Base-by-base conservation (phyloP, 2,797 vertebrate species). In the Sternotherus odoratus region DNA sequence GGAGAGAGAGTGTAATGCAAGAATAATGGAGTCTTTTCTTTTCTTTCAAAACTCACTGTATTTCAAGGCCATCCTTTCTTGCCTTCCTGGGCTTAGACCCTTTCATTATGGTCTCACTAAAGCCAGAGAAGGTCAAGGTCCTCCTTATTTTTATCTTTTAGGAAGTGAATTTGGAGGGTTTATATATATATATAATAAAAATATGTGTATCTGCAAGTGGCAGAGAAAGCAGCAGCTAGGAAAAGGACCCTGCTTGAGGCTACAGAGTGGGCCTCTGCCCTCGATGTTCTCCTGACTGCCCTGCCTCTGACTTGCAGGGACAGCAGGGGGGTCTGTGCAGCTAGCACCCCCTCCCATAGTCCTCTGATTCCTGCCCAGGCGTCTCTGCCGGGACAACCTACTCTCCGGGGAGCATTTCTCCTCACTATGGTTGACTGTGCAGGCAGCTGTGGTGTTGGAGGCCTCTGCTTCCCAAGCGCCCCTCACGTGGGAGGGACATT, bases 1-100 rank as follows among this genome's bases (percentile, higher is more conserved):
- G 96, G 95, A 88, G 79, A 80, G 82, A 95, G 78, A 79, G 87
- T 93, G 94, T 94, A 96, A 97, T 96, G 93, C 88, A 90, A 92
- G 94, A 96, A 97, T 97, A 97, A 97, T 95, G 97, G 96, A 96
- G 95, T 94, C 94, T 97, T 95, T 94, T 83, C 83, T 95, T 86
- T 19, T 93, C 92, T 95, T 92, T 92, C 54, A 82, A 97, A 97
- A 97, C 94, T 97, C 80, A 3, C 95, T 86, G 93, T 13, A 50
- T 92, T 93, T 90, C 86, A 95, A 95, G 95, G 92, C 92, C 92
- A 36, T 80, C 28, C 0, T 21, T 94, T 90, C 91, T 54, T 2
- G 63, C 95, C 86, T 86, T 88, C 91, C 82, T 0, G 0, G 91
- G 43, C 33, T 84, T 63, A 48, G 77, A 49, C 83, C 91, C 83